Conservation (phyloP, 2,888 invertebrate genomes). For the Auanema freiburgensis region DNA sequence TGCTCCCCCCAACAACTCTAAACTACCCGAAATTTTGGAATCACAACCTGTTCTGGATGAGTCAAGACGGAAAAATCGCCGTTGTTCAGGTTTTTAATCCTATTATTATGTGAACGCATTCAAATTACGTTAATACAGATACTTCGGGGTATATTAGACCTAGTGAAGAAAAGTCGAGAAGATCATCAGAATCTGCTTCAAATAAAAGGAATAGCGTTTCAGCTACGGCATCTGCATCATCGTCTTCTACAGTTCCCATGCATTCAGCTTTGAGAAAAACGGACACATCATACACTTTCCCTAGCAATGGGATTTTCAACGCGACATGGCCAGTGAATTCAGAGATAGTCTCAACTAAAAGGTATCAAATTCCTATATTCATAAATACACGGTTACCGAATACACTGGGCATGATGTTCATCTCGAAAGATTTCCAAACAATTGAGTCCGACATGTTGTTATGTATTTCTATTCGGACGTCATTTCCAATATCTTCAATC, state of each 20-base stretch:
- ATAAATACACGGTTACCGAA: too few relatives aligned
- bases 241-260: conserved; percentile 2
- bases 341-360: too few relatives aligned
- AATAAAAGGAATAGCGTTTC: conserved; percentile 12
- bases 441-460: too few relatives aligned
- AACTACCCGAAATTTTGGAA: conserved; percentile 29
- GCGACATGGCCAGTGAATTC: not conserved
- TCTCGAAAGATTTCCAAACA: too few relatives aligned
- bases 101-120: not conserved
- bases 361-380: too few relatives aligned
- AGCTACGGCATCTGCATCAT: too few relatives aligned
- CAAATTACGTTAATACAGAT: conserved; percentile 1
- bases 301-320: conserved; percentile 22
- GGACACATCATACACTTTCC: conserved; percentile 42
- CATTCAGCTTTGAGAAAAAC: conserved; percentile 45
- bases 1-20: conserved; percentile 28
- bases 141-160: conserved; percentile 2
- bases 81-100: conserved; percentile 1
- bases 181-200: conserved; percentile 18
- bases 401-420: too few relatives aligned
- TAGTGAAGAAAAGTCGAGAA: conserved; percentile 20
- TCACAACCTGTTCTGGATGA: conserved; percentile 5
- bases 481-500: too few relatives aligned
- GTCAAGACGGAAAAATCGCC: not conserved
- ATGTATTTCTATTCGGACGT: too few relatives aligned